phyloP scores from a whole-genome alignment of 2,797 vertebrate species.

The Microchirus variegatus region DNA sequence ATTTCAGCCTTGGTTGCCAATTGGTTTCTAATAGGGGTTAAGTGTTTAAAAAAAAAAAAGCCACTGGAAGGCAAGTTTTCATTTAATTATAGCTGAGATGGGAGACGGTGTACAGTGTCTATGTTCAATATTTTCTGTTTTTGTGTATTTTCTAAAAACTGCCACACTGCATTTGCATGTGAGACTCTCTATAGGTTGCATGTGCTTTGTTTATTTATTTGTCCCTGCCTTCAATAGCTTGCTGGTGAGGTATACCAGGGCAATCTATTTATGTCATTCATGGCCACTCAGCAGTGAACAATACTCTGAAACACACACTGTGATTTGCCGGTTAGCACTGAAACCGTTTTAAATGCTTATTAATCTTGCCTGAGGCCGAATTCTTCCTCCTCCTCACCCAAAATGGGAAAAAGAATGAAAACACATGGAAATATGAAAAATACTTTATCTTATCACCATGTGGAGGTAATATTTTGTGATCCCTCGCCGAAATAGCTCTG shows the following conservation, averaged over 20 bases:
- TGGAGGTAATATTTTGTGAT: constrained; percentile 80
- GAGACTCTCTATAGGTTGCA: constrained; percentile 40
- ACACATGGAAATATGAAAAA: constrained; percentile 81
- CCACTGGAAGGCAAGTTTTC: constrained; percentile 68
- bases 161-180: constrained; percentile 35
- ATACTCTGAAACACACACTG: constrained; percentile 78
- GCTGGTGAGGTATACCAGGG: constrained; percentile 55
- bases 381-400: constrained; percentile 72
- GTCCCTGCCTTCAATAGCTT: constrained; percentile 43
- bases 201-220: constrained; percentile 63
- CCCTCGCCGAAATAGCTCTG: constrained; percentile 74
- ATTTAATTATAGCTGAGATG: constrained; percentile 71
- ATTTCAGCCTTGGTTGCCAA: constrained; percentile 65
- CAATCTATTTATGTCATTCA: constrained; percentile 80
- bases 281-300: constrained; percentile 80
- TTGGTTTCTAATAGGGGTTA: constrained; percentile 77
- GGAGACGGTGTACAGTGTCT: constrained; percentile 41
- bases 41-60: constrained; percentile 70
- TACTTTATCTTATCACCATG: constrained; percentile 80
- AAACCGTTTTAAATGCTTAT: constrained; percentile 84
- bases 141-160: constrained; percentile 7
- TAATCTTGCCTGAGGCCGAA: constrained; percentile 77
- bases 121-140: constrained; percentile 22
- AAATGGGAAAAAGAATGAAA: constrained; percentile 81
- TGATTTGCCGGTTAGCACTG: constrained; percentile 80